Evolutionary conservation across 2,113 vertebrate species (phyloP).

Genomic region (Oophaga pumilio): DNA sequence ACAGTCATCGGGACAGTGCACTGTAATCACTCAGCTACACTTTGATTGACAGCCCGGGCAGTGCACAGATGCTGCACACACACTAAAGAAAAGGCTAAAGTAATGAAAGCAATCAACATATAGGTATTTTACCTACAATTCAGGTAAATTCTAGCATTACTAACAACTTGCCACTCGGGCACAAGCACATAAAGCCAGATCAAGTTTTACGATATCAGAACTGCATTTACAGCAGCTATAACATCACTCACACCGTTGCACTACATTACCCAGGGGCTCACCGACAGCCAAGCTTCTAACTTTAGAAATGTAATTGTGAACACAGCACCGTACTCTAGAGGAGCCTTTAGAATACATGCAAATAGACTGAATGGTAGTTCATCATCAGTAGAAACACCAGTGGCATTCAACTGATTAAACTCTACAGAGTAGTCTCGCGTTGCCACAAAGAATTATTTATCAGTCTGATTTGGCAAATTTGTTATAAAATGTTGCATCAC

Average conservation of each 20-base stretch:
- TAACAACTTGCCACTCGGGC: neutral
- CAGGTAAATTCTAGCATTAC: neutral
- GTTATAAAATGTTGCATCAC: neutral
- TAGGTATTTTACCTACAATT: neutral
- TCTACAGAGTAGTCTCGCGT: slow-evolving; percentile 13
- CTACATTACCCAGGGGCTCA: neutral
- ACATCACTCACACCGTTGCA: neutral
- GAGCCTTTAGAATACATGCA: slow-evolving; percentile 14
- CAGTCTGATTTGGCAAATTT: slow-evolving; percentile 33
- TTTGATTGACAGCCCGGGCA: no score
- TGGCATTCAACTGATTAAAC: slow-evolving; percentile 40
- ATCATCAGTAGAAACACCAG: slow-evolving; percentile 33
- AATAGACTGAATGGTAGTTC: neutral
- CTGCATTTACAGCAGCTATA: neutral
- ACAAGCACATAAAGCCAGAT: neutral
- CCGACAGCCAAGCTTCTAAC: slow-evolving; percentile 9
- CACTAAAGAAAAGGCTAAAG: no score
- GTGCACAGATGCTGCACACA: no score
- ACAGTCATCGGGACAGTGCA: no score
- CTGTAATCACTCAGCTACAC: no score
- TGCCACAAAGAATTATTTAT: slow-evolving; percentile 17
- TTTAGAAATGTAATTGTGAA: slow-evolving; percentile 20
- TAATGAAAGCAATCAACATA: neutral
- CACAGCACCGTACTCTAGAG: neutral
- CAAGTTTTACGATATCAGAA: neutral